Evolutionary conservation across 2,797 vertebrate species (phyloP).

Genomic region (Cetoscarus ocellatus): DNA sequence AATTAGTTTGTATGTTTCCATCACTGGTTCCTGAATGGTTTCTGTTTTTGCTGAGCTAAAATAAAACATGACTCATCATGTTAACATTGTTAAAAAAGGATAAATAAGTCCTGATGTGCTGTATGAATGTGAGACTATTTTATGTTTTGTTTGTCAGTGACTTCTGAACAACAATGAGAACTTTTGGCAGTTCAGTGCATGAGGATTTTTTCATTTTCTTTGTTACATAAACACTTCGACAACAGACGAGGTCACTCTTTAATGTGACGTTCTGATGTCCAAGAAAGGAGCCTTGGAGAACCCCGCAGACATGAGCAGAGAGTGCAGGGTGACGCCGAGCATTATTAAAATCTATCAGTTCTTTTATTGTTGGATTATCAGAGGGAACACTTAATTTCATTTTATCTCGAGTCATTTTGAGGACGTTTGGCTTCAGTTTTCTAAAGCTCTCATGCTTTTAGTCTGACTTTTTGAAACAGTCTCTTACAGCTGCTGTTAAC

Average conservation of each 20-base stretch:
- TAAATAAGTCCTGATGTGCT: constrained; percentile 27
- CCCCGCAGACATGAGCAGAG: constrained; percentile 1
- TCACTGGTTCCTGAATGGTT: constrained; percentile 24
- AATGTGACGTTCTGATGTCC: constrained; percentile 22
- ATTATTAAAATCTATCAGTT: constrained; percentile 16
- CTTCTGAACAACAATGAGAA: constrained; percentile 18
- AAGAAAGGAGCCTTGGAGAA: constrained; percentile 20
- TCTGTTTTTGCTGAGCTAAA: constrained; percentile 13
- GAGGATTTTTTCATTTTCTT: constrained; percentile 39
- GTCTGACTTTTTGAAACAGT: constrained; percentile 16
- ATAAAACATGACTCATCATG: constrained; percentile 4
- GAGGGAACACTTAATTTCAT: constrained; percentile 61
- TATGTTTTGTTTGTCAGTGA: constrained; percentile 13
- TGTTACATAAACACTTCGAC: constrained; percentile 25
- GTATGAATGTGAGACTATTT: constrained; percentile 48
- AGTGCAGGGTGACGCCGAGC: constrained; percentile 1
- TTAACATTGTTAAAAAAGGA: neutral
- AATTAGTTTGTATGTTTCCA: constrained; percentile 17
- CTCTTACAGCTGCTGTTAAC: neutral
- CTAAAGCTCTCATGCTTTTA: constrained; percentile 30
- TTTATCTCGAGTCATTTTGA: constrained; percentile 39
- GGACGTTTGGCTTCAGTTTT: constrained; percentile 49
- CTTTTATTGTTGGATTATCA: constrained; percentile 38
- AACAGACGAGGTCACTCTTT: neutral
- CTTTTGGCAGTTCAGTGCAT: constrained; percentile 45